phyloP scores from a whole-genome alignment of 2,797 vertebrate species.

The Phalloptychus januarius region DNA sequence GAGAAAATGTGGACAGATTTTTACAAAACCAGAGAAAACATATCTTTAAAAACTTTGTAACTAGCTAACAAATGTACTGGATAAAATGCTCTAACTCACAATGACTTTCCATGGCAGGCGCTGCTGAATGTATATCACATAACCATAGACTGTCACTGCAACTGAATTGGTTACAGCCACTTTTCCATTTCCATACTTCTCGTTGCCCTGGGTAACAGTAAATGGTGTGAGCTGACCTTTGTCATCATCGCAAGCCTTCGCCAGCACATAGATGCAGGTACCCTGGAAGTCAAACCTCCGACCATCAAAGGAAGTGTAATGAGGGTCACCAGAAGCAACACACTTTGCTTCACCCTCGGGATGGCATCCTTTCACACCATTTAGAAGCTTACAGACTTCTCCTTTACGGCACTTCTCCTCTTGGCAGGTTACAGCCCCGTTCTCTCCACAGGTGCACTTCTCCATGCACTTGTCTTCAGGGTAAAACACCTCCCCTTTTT shows the following conservation, averaged over 20 bases:
- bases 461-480: conserved; percentile 57
- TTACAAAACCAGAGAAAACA: background rate
- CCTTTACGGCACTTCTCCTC: conserved; percentile 55
- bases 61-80: background rate
- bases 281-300: conserved; percentile 81
- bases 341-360: conserved; percentile 75
- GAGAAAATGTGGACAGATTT: background rate
- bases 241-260: conserved; percentile 67
- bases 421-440: conserved; percentile 65
- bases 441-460: conserved; percentile 72
- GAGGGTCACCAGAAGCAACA: conserved; percentile 75
- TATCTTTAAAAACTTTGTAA: background rate
- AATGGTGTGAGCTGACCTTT: conserved; percentile 58
- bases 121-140: conserved; percentile 68
- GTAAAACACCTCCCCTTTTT: conserved; percentile 64
- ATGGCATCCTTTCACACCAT: conserved; percentile 73
- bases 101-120: conserved; percentile 64
- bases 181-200: conserved; percentile 68
- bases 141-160: conserved; percentile 65
- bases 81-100: conserved; percentile 63
- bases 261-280: conserved; percentile 80
- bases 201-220: conserved; percentile 73
- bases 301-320: conserved; percentile 83
- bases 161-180: conserved; percentile 72
- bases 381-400: conserved; percentile 71